Conservation (phyloP, 2,113 vertebrate species). For the Pluvianellus socialis region DNA sequence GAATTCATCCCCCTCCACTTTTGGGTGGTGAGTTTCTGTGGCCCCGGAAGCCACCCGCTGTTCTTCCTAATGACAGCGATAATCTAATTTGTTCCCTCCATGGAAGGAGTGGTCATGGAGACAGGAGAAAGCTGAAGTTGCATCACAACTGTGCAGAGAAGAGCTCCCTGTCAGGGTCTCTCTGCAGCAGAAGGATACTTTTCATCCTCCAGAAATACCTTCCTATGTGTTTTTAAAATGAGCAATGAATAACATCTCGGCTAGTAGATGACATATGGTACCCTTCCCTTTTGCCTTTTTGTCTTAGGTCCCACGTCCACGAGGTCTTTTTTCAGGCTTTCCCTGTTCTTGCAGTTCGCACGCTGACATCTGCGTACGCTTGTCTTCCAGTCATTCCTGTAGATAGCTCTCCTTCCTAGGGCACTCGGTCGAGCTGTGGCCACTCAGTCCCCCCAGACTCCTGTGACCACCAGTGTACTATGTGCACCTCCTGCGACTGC, state of each 20-base stretch:
- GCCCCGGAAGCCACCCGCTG: background rate
- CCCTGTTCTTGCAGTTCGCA: accelerated
- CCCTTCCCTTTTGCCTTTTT: background rate
- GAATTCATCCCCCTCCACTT: background rate
- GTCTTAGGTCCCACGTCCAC: background rate
- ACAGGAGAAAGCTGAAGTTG: background rate
- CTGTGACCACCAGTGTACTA: background rate
- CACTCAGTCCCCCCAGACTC: background rate
- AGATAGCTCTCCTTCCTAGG: background rate
- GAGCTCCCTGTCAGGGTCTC: background rate
- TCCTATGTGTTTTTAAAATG: background rate
- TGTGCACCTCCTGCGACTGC: background rate
- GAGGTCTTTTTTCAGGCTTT: background rate
- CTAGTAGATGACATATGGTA: background rate
- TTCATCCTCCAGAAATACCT: background rate
- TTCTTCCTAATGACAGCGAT: background rate
- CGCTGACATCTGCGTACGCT: background rate
- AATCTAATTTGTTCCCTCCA: background rate
- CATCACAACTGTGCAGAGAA: background rate
- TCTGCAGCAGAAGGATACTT: background rate
- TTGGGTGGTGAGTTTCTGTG: background rate
- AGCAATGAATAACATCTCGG: background rate
- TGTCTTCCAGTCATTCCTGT: background rate
- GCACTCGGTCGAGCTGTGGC: background rate
- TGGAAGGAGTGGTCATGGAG: background rate